These are phyloP conservation scores for Subanguina moxae DNA, from an alignment of 1,140 invertebrate species.

Conservation along the genomic window DNA sequence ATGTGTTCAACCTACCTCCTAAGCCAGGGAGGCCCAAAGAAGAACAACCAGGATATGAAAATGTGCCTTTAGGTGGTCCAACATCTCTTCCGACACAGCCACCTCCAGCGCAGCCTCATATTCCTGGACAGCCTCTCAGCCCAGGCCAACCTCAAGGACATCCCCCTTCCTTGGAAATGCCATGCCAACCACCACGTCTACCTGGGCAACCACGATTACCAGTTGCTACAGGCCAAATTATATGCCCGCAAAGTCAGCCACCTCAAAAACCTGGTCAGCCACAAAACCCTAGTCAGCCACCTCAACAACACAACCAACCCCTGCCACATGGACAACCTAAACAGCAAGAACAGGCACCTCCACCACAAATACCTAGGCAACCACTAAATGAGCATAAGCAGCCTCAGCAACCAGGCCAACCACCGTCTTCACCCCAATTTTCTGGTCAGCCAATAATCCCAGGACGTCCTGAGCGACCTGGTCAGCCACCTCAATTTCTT, in stretches of 20 bases:
- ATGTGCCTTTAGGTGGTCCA: background rate
- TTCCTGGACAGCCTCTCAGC: constrained; percentile 7
- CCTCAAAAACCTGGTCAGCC: background rate
- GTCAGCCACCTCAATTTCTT: constrained; percentile 8
- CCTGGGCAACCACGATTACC: constrained; percentile 8
- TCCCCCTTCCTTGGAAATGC: background rate
- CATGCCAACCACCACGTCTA: background rate
- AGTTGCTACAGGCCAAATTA: too few relatives aligned
- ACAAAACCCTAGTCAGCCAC: background rate
- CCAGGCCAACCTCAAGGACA: constrained; percentile 9
- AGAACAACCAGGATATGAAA: background rate
- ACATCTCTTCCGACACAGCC: background rate
- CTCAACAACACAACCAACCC: background rate
- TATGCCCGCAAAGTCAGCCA: constrained; percentile 3
- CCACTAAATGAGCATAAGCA: background rate
- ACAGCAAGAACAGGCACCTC: background rate
- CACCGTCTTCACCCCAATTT: constrained; percentile 14
- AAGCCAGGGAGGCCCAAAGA: background rate
- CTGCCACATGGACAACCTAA: background rate
- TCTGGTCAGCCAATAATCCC: constrained; percentile 18
- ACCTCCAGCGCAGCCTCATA: background rate
- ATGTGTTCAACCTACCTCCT: background rate
- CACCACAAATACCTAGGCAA: background rate
- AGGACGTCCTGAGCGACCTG: constrained; percentile 1
- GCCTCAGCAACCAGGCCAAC: constrained; percentile 9